Evolutionary conservation across 2,888 invertebrate genomes (phyloP), one percentile per base, ranked within the genome.

Genomic region (Branchellion lobata): DNA sequence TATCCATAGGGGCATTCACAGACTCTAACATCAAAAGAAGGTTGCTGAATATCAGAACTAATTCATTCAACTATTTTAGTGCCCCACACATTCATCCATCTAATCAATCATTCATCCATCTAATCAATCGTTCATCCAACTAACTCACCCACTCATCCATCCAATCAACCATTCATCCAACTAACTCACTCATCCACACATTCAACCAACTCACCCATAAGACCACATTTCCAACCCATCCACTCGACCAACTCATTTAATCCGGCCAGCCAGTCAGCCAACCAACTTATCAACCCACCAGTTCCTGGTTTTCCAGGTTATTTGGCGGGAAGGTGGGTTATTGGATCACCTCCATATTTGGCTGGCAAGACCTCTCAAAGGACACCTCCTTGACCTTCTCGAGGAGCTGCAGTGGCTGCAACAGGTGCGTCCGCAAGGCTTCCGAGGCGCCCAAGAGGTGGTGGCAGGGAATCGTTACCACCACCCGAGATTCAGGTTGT

Each of bases 11-110:
- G 21, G n/a, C n/a, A 3, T 57, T 57, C 24, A 57, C 61, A 14
- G 61, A 57, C n/a, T 57, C 61, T 57, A 24, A 57, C 61, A 57
- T 57, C 61, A 57, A 57, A n/a, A 18, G 61, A n/a, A 57, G 21
- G 61, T 57, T 8, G n/a, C 11, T 40, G 40, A n/a, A n/a, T n/a
- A n/a, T n/a, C n/a, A n/a, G n/a, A n/a, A n/a, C n/a, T n/a, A n/a
- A n/a, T n/a, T n/a, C n/a, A n/a, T n/a, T n/a, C n/a, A n/a, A n/a
- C n/a, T n/a, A n/a, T n/a, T n/a, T n/a, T n/a, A n/a, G n/a, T n/a
- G n/a, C n/a, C n/a, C n/a, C n/a, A n/a, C n/a, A n/a, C n/a, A n/a
- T n/a, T n/a, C n/a, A n/a, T n/a, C n/a, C 18, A 47, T n/a, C n/a
- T n/a, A n/a, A n/a, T n/a, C n/a, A n/a, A n/a, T n/a, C n/a, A n/a